Evolutionary conservation across 2,113 vertebrate species (phyloP).

Genomic region (Heterotilapia buettikoferi): DNA sequence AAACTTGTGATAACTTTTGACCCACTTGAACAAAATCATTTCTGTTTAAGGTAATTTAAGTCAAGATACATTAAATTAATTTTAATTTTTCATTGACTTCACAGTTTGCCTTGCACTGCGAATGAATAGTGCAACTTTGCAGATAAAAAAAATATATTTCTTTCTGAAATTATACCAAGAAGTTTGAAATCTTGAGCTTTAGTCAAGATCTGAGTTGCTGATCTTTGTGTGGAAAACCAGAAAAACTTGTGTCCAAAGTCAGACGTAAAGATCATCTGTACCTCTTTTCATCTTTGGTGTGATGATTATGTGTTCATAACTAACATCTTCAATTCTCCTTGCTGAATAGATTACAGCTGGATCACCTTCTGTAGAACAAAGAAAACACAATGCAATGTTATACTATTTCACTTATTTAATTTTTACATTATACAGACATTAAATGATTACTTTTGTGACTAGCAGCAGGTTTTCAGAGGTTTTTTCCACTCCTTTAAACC

Average conservation of each 20-base stretch:
- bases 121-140: not conserved
- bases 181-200: fast-evolving
- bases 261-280: fast-evolving
- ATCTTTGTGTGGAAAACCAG: fast-evolving
- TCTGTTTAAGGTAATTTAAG: not conserved
- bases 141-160: fast-evolving
- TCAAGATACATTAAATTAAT: not conserved
- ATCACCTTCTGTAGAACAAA: not conserved
- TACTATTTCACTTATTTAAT: fast-evolving
- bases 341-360: fast-evolving
- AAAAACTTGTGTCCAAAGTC: fast-evolving
- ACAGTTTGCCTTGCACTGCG: fast-evolving
- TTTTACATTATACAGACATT: not conserved
- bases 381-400: not conserved
- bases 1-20: not conserved
- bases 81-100: fast-evolving
- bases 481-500: not conserved
- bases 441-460: fast-evolving
- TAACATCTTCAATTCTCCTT: not conserved
- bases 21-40: not conserved
- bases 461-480: not conserved
- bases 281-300: not conserved
- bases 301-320: not conserved
- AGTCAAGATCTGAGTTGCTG: fast-evolving
- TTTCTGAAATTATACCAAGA: not conserved